Evolutionary conservation across 1,140 invertebrate species (phyloP), one percentile per base, ranked within the genome.

Genomic region (Dreissena rostriformis): DNA sequence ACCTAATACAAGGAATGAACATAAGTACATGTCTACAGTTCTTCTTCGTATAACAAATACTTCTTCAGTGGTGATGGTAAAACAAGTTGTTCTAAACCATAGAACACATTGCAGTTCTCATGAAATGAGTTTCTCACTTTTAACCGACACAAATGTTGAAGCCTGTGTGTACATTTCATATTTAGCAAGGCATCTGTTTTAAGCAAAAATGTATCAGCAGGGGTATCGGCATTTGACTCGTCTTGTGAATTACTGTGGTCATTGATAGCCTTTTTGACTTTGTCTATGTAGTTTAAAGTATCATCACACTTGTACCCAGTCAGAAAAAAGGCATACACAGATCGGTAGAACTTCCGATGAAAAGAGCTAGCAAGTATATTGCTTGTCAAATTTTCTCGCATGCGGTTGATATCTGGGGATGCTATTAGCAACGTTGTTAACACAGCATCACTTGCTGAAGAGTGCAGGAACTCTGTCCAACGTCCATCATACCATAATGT

Each of bases 251-350:
- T 61, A n/a, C 22, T 61, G 4, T 61, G 39, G 39, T 24, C 57
- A 61, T 61, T 61, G 57, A 61, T 61, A 39, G 39, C 39, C 39
- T 61, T 61, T 61, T 61, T 61, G 17, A 61, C 57, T 61, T 61
- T 61, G 17, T 61, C 57, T 24, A 19, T 19, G 22, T 5, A 61
- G 22, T 19, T 61, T 24, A 12, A 24, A 61, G 22, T 19, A 24
- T 61, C 57, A n/a, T n/a, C 57, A 61, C 39, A 39, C 2, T 61
- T 2, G 22, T 61, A 61, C 17, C 57, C 57, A 61, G 17, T 24
- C 2, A 24, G 17, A 61, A 61, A 61, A 24, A 61, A 61, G 2
- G 57, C 57, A 61, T n/a, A 61, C 6, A 61, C 22, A 61, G 17
- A n/a, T 61, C 12, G 57, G 22, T n/a, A 61, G 12, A n/a, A 61